Percentiles rank a stretch among this genome's conserved stretches.
Evolutionary conservation across 2,113 vertebrate genomes (phyloP).

Genomic region (Chaenogobius annularis): DNA sequence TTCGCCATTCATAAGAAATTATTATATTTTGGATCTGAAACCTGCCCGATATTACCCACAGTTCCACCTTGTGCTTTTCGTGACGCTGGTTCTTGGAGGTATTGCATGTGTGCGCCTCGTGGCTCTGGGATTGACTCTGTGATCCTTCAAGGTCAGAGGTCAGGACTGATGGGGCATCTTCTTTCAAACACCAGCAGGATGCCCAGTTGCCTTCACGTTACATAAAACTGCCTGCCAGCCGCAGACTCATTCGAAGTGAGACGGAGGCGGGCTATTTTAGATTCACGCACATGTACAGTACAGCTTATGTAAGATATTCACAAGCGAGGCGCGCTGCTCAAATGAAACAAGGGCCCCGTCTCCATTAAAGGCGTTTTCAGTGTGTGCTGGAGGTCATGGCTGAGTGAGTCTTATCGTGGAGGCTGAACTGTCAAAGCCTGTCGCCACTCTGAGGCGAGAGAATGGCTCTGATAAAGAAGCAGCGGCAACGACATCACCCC

Average conservation of each 20-base stretch:
- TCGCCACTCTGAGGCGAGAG: conserved; percentile 38
- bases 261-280: conserved; percentile 15
- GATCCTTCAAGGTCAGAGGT: conserved; percentile 30
- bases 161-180: conserved; percentile 20
- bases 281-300: conserved; percentile 10
- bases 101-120: conserved; percentile 15
- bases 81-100: not conserved
- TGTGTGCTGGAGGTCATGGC: not conserved
- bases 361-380: conserved; percentile 23
- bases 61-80: not conserved
- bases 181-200: conserved; percentile 4
- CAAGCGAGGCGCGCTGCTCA: not conserved
- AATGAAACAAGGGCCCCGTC: conserved; percentile 4
- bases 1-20: not conserved
- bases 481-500: conserved; percentile 23
- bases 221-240: conserved; percentile 10
- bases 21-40: not conserved
- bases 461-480: conserved; percentile 34
- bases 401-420: conserved; percentile 34
- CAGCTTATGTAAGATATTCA: conserved; percentile 34
- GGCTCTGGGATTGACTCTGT: conserved; percentile 8
- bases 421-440: conserved; percentile 47
- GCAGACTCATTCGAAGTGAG: not conserved
- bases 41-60: not conserved
- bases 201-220: conserved; percentile 23